phyloP scores from a whole-genome alignment of 2,797 vertebrate species.

The Hippocampus kuda region DNA sequence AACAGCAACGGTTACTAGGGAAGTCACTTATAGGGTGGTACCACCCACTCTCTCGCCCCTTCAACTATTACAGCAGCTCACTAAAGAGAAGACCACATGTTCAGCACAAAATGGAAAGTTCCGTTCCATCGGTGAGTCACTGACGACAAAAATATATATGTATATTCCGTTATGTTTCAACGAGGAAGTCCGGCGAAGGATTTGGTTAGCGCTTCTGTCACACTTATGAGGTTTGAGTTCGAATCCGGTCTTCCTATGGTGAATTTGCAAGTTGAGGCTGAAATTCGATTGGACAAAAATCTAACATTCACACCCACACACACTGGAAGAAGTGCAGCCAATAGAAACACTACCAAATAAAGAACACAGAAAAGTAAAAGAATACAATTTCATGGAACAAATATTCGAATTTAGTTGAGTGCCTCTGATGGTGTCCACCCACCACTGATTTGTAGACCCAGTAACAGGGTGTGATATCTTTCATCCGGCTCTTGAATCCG shows the following conservation, averaged over 20 bases:
- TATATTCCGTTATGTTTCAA: background rate
- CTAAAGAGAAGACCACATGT: slow-evolving; percentile 6
- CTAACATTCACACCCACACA: too few species aligned
- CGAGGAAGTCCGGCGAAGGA: background rate
- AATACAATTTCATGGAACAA: background rate
- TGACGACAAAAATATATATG: background rate
- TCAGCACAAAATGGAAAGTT: slow-evolving; percentile 15
- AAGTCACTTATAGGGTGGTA: slow-evolving; percentile 21
- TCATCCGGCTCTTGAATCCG: slow-evolving; percentile 28
- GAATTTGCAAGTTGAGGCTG: background rate
- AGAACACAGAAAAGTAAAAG: too few species aligned
- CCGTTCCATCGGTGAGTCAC: background rate
- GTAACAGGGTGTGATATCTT: slow-evolving; percentile 9
- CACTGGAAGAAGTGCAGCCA: too few species aligned
- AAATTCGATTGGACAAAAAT: too few species aligned
- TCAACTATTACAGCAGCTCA: background rate
- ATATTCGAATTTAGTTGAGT: background rate
- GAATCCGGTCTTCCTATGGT: background rate
- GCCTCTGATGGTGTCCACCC: background rate
- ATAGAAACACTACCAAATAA: too few species aligned
- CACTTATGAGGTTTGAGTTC: background rate
- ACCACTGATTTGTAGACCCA: background rate
- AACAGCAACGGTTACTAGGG: slow-evolving; percentile 58
- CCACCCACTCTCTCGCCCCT: background rate
- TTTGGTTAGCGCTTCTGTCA: background rate